Base-by-base conservation (phyloP, 2,797 vertebrate species). In the Mormyrops boulengeri region DNA sequence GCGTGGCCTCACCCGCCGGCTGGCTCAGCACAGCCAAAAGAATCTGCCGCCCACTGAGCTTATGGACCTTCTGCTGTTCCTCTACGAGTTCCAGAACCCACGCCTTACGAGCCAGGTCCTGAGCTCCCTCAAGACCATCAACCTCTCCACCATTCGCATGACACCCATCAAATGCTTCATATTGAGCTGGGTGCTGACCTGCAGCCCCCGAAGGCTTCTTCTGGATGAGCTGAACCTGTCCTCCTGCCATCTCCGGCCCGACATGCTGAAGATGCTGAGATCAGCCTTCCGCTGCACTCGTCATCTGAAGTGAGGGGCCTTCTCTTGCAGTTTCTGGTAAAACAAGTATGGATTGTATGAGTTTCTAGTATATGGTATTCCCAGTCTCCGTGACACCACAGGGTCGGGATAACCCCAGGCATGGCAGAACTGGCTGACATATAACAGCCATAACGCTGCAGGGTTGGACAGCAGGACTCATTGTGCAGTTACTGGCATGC, bases 1-100 rank as follows among this genome's bases (percentile, higher is more conserved):
- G 60, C 94, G 91, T 9, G 95, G 95, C 50, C 96, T 99, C 66
- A 96, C 96, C 93, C 98, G 97, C 92, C 95, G 97, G 0, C 96
- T 99, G 41, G 95, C 97, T 90, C 96, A 94, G 91, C 95, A 96
- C 80, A 94, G 97, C 86, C 94, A 93, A 73, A 97, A 94, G 90
- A 95, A 95, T 0, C 95, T 97, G 90, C 98, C 98, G 1, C 96
- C 98, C 0, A 96, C 97, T 0, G 98, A 99, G 93, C 94, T 99
- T 90, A 97, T 99, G 95, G 98, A 99, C 92, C 96, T 99, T 77
- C 95, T 99, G 69, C 96, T 99, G 90, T 97, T 99, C 85, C 96
- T 99, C 26, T 99, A 98, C 0, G 98, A 99, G 95, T 98, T 99
- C 93, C 98, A 99, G 95, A 99, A 99, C 19, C 97, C 98, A 89